phyloP scores from a whole-genome alignment of 2,797 vertebrate genomes.

The Babyrousa celebensis region DNA sequence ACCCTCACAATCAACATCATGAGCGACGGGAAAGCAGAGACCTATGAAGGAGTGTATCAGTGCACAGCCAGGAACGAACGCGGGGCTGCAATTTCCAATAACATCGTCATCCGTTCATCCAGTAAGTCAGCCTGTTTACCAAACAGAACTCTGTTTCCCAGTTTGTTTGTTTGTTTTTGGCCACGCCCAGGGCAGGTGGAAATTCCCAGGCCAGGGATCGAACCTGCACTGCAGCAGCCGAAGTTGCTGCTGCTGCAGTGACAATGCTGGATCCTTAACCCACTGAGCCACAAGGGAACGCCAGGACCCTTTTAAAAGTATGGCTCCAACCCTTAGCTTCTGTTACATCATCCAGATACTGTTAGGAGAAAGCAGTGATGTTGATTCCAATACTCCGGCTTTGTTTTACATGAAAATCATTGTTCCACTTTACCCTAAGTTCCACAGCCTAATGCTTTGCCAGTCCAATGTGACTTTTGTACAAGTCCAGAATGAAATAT shows the following conservation, averaged over 20 bases:
- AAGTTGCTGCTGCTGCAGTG: too few species aligned
- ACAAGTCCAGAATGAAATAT: conserved; percentile 57
- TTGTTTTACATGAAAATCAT: conserved; percentile 69
- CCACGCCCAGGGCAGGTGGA: too few species aligned
- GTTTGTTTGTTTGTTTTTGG: too few species aligned
- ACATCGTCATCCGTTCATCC: conserved; percentile 96
- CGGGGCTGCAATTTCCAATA: conserved; percentile 97
- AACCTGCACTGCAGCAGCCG: too few species aligned
- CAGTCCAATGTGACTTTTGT: neutral
- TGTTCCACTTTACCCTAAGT: conserved; percentile 28
- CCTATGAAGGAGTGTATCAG: conserved; percentile 97
- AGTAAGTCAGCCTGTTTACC: conserved; percentile 92
- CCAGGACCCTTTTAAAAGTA: conserved; percentile 54
- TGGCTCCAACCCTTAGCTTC: conserved; percentile 86
- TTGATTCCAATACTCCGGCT: conserved; percentile 61
- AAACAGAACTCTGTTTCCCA: neutral
- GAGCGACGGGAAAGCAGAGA: conserved; percentile 94
- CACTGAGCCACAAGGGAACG: too few species aligned
- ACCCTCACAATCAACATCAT: conserved; percentile 96
- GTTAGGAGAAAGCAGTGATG: conserved; percentile 89
- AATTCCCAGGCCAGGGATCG: too few species aligned
- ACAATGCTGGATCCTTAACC: too few species aligned
- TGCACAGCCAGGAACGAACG: conserved; percentile 97
- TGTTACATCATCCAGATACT: conserved; percentile 89
- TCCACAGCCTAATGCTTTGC: conserved; percentile 59